Conservation (phyloP, 2,797 vertebrate species). For the Pangasius mekongensis region DNA sequence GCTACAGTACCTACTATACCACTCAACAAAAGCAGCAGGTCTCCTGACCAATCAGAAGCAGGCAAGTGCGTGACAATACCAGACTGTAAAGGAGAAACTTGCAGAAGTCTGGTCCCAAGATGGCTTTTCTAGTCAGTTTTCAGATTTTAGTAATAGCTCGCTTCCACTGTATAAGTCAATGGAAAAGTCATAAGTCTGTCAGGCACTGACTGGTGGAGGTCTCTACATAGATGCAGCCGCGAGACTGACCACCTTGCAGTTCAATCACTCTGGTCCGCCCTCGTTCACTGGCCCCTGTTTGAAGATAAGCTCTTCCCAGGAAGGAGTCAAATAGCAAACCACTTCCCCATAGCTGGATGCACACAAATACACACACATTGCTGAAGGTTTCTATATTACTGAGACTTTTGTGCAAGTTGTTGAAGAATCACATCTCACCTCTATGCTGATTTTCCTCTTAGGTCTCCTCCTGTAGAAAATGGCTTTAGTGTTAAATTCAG, state of each 20-base stretch:
- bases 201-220: conserved; percentile 76
- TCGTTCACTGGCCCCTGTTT: conserved; percentile 67
- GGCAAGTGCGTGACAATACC: neutral
- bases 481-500: conserved; percentile 77
- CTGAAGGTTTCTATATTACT: neutral
- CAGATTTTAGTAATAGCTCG: neutral
- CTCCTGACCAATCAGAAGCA: neutral
- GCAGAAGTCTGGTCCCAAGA: conserved; percentile 1
- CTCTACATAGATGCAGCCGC: conserved; percentile 71
- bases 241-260: conserved; percentile 63
- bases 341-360: conserved; percentile 73
- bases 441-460: conserved; percentile 69
- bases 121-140: conserved; percentile 15
- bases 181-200: conserved; percentile 65
- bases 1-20: neutral
- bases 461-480: conserved; percentile 80
- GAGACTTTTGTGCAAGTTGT: neutral
- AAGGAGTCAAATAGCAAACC: conserved; percentile 74
- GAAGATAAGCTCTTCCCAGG: conserved; percentile 71
- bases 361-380: conserved; percentile 11
- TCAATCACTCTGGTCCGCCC: conserved; percentile 69
- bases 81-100: neutral
- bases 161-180: neutral
- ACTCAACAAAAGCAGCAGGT: neutral
- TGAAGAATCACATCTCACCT: conserved; percentile 66